Base-by-base conservation (phyloP, 1,140 invertebrate genomes). In the Drosophila pectinifera region DNA sequence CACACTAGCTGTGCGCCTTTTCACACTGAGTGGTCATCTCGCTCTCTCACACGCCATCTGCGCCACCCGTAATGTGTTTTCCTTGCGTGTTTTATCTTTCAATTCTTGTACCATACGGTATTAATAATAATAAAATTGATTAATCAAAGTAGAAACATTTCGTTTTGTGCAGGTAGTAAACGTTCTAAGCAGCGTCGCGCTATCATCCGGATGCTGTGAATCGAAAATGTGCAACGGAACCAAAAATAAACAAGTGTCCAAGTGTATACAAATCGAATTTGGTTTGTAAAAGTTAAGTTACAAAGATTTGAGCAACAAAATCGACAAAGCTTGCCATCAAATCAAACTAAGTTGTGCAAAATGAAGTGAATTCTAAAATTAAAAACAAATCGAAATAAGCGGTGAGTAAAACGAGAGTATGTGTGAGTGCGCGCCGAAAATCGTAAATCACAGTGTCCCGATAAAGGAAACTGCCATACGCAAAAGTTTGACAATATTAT, bases 71-170 rank as follows among this genome's bases (percentile, higher is more conserved):
- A 28, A 73, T 57, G 53, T 84, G 76, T 84, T 89, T 82, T 80
- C 43, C 53, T 53, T 36, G 38, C 77, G 34, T 67, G 69, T 70
- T 84, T 79, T 70, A 56, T 67, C 39, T 74, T 89, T 63, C 73
- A 41, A 63, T 89, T 88, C 84, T 78, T 82, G 46, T 83, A 67
- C 72, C 83, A 88, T 89, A 83, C 79, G 83, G 74, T 75, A 53
- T 76, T 89, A 85, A 80, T 89, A 89, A 89, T 89, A 88, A 89
- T 89, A 89, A 84, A 88, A 88, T 88, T 88, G 80, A 88, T 88
- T 88, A 88, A 88, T 88, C 84, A 80, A 88, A 78, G 68, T 65
- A 42, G 26, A 88, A 88, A 69, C 82, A 64, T 77, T 83, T 83
- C 48, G 22, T 61, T 73, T 76, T 64, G 38, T 46, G 56, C 80